A percentile compares a stretch with the other conserved stretches of the same genome.
phyloP scores from a whole-genome alignment of 1,140 invertebrate species.

The Papilio aristodemus region DNA sequence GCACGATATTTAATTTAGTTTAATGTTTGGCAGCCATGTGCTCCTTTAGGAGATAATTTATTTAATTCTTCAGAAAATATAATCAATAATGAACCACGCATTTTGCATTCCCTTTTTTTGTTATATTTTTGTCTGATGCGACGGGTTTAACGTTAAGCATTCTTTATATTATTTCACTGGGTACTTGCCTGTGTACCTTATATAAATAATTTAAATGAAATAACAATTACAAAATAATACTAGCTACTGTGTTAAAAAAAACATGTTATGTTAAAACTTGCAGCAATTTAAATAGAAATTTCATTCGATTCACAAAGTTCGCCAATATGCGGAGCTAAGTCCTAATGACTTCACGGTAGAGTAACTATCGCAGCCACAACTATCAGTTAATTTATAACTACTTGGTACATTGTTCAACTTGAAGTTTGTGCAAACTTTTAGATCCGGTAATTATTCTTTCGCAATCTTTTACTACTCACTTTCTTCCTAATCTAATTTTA shows the following conservation, averaged over 20 bases:
- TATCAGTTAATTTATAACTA: conserved; percentile 32
- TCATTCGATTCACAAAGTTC: conserved; percentile 7
- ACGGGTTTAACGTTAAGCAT: no score
- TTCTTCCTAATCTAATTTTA: not conserved
- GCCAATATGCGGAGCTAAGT: conserved; percentile 12
- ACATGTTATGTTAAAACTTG: not conserved
- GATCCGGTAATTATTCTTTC: conserved; percentile 5
- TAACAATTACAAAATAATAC: no score
- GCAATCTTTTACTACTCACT: conserved; percentile 21
- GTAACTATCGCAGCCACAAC: conserved; percentile 26
- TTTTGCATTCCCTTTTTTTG: not conserved
- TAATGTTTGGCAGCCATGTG: not conserved
- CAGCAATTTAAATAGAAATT: not conserved
- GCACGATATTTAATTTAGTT: not conserved
- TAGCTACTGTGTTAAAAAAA: no score
- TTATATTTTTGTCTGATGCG: no score
- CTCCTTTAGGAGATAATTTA: not conserved
- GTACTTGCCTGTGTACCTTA: no score
- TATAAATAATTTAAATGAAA: no score
- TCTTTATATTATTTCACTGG: no score
- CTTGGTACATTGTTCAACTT: conserved; percentile 25
- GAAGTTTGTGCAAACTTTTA: conserved; percentile 12
- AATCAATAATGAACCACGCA: not conserved
- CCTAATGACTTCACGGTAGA: conserved; percentile 23
- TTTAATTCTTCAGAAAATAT: not conserved